These are phyloP conservation scores for Drosophila auraria DNA, from an alignment of 1,140 invertebrate species.

Conservation along the genomic window DNA sequence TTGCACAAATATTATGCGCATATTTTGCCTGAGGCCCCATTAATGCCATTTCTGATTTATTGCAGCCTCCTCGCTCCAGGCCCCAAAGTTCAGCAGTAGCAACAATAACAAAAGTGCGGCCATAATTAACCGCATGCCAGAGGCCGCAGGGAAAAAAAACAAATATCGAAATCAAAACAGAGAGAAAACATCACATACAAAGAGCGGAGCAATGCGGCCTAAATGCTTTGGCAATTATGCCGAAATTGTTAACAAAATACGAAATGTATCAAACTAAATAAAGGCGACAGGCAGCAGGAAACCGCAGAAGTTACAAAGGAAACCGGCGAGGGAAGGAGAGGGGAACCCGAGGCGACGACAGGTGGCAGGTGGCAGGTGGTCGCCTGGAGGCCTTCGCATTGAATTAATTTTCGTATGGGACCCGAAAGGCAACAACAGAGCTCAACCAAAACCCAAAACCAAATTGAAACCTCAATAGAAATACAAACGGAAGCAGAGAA, in stretches of 20 bases:
- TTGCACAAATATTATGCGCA: conserved; percentile 53
- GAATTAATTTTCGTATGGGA: conserved; percentile 58
- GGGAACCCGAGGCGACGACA: conserved; percentile 56
- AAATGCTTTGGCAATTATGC: conserved; percentile 71
- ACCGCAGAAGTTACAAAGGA: conserved; percentile 35
- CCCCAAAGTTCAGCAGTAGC: conserved; percentile 12
- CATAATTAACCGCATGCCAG: conserved; percentile 64
- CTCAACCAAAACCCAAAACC: conserved; percentile 13
- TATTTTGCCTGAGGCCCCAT: conserved; percentile 42
- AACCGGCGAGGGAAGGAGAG: not conserved
- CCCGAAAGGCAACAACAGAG: conserved; percentile 26
- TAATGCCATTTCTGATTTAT: conserved; percentile 73
- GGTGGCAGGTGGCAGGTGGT: conserved; percentile 53
- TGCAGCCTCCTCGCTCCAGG: conserved; percentile 51
- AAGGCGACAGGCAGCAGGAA: conserved; percentile 31
- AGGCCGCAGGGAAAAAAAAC: conserved; percentile 23
- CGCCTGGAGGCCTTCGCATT: conserved; percentile 52
- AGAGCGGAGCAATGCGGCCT: conserved; percentile 39
- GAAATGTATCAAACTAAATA: conserved; percentile 72
- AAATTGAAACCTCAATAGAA: conserved; percentile 57
- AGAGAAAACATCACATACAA: conserved; percentile 37
- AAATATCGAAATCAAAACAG: conserved; percentile 56
- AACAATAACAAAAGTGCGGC: conserved; percentile 28
- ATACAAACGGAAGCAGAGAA: conserved; percentile 30
- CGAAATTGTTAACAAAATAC: conserved; percentile 75